These are phyloP conservation scores for Narcine bancroftii DNA, from an alignment of 2,113 vertebrate species.

Conservation along the genomic window DNA sequence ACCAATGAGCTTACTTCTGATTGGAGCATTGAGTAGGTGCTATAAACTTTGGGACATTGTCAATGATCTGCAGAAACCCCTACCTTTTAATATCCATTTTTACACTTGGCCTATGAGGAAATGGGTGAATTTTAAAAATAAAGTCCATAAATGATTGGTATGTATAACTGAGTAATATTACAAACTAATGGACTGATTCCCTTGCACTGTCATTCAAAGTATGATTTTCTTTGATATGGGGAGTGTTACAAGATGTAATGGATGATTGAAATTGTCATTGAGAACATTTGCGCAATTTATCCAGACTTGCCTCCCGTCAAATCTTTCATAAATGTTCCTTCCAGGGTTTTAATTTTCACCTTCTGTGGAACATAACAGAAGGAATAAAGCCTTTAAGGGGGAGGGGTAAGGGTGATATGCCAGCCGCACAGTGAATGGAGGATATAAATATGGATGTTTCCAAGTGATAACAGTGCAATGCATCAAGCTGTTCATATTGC, in stretches of 20 bases:
- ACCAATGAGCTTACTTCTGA: no score
- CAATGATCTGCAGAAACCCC: no score
- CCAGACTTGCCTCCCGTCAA: not conserved
- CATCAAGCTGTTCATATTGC: not conserved
- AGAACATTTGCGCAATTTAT: not conserved
- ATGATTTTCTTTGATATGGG: not conserved
- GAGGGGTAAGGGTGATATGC: not conserved
- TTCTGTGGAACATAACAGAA: not conserved
- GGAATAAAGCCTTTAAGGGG: not conserved
- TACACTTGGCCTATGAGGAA: not conserved
- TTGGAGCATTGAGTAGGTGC: no score
- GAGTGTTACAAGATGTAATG: not conserved
- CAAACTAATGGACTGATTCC: not conserved
- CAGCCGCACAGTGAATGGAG: not conserved
- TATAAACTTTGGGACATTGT: no score
- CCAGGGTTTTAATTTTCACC: not conserved
- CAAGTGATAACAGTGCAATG: not conserved
- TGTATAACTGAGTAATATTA: not conserved
- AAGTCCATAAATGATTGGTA: no score
- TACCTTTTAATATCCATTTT: not conserved
- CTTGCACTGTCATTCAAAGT: not conserved
- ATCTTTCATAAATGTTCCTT: not conserved
- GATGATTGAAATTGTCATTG: not conserved
- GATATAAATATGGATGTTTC: not conserved
- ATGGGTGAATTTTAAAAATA: not conserved